phyloP scores from a whole-genome alignment of 1,140 invertebrate species.

The Batillaria attramentaria region DNA sequence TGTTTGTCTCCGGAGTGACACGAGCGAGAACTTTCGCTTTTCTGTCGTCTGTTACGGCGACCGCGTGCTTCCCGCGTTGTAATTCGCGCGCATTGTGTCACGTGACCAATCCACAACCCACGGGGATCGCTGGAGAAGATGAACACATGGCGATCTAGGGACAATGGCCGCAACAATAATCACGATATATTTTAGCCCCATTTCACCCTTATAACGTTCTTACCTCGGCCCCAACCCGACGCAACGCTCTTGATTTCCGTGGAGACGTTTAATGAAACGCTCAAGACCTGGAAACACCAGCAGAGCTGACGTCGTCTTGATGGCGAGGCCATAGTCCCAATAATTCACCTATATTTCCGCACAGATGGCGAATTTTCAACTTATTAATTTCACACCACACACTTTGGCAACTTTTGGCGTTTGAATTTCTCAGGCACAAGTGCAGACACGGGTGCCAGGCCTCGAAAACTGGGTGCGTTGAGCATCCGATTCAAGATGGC shows the following conservation, averaged over 20 bases:
- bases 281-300: neutral
- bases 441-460: neutral
- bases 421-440: neutral
- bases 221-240: slow-evolving; percentile 23
- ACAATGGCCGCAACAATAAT: too few relatives aligned
- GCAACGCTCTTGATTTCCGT: neutral
- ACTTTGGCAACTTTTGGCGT: neutral
- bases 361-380: neutral
- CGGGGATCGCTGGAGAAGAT: neutral
- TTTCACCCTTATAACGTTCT: slow-evolving; percentile 1
- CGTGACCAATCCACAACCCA: slow-evolving; percentile 1
- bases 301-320: neutral
- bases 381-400: slow-evolving; percentile 25
- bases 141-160: too few relatives aligned
- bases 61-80: too few relatives aligned
- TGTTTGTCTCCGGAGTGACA: too few relatives aligned
- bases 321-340: neutral
- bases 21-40: too few relatives aligned
- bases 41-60: too few relatives aligned
- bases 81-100: slow-evolving; percentile 19
- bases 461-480: slow-evolving; percentile 18
- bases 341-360: neutral
- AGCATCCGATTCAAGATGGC: slow-evolving; percentile 29
- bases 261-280: neutral
- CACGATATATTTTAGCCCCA: neutral